Base-by-base conservation (phyloP, 2,888 invertebrate species). In the Mimumesa dahlbomi region DNA sequence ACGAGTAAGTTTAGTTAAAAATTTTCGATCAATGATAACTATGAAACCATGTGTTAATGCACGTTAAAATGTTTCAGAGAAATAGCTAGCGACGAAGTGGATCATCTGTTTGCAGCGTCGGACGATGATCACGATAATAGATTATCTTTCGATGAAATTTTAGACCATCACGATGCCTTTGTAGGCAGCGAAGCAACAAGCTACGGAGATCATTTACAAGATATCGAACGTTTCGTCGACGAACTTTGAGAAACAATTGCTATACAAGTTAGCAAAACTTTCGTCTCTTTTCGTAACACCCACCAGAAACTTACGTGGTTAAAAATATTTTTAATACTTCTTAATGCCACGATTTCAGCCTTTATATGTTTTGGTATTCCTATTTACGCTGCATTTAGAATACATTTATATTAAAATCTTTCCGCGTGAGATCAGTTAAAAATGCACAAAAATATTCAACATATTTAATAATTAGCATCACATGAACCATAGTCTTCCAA, bases 101-200 rank as follows among this genome's bases (percentile, higher is more conserved):
- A 94, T 58, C 98, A 98, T 90, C 91, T 98, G 73, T 95, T 98
- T 90, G 94, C 94, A 2, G 91, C 95, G 1, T 94, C 97, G 0
- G 98, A 98, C 89, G 95, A 95, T 79, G 93, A 98, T 90, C 94
- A 94, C 85, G 96, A 98, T 88, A 93, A 94, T 81, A 88, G 93
- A 66, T 91, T 98, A 34, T 93, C 94, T 1, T 95, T 94, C 89
- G 91, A 93, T 1, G 98, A 98, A 91, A 93, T 98, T 45, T 89
- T 97, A 0, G 92, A 93, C 0, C 96, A 97, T 87, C 95, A 97
- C 88, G 95, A 96, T 75, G 93, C 94, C 53, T 98, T 98, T 91
- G 98, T 98, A 2, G 97, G 98, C 54, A 96, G 96, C 86, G 97
- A 98, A 90, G 97, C 95, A 4, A 95, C 97, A 0, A 96, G 96